Conservation (phyloP, 2,113 vertebrate species). For the Chloropsis hardwickii region DNA sequence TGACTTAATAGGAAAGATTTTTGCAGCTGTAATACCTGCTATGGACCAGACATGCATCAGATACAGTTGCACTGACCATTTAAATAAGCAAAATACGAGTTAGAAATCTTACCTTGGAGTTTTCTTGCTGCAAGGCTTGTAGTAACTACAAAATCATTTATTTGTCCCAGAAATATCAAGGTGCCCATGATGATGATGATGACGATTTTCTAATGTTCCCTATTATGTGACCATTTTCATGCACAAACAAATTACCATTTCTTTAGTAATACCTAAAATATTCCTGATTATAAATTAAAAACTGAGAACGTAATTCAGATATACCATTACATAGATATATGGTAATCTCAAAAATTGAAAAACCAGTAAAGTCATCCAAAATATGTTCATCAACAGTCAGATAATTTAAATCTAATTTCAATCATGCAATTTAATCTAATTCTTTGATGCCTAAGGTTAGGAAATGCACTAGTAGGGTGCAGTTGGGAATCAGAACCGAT, state of each 20-base stretch:
- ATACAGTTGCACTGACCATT: neutral
- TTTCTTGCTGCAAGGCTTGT: neutral
- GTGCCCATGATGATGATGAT: neutral
- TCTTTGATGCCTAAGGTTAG: neutral
- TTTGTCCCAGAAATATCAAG: neutral
- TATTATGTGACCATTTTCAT: neutral
- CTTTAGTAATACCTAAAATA: neutral
- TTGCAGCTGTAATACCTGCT: neutral
- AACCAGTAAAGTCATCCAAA: neutral
- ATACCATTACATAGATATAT: neutral
- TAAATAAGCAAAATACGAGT: accelerated
- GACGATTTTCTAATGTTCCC: neutral
- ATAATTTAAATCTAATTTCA: neutral
- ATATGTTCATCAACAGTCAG: neutral
- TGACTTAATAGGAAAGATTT: neutral
- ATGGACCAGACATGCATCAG: neutral
- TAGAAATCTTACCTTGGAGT: neutral
- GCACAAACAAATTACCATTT: neutral
- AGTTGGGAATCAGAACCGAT: neutral
- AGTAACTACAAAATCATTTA: neutral
- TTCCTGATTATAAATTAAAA: neutral
- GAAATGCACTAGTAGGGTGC: neutral
- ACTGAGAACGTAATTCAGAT: neutral
- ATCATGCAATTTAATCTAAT: neutral
- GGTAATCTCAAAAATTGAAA: neutral